phyloP scores from a whole-genome alignment of 1,140 invertebrate genomes.

The Drosophila parvula region DNA sequence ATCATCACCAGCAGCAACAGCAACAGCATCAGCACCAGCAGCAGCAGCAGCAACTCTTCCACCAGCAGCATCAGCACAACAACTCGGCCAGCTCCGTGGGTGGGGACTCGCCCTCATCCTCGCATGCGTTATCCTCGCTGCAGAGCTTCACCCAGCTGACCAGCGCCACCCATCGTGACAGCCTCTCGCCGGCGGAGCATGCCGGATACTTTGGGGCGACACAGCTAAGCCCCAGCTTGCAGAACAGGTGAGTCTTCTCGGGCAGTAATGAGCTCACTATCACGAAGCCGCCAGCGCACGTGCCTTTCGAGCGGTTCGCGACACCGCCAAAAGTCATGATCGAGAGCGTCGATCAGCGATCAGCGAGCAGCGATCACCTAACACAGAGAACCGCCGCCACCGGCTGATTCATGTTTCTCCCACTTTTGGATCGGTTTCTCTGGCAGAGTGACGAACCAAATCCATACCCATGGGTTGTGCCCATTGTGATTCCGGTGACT shows the following conservation, averaged over 20 bases:
- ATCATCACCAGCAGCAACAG: constrained; percentile 47
- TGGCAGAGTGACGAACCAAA: constrained; percentile 22
- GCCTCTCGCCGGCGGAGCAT: constrained; percentile 71
- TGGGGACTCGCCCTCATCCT: constrained; percentile 75
- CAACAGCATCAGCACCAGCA: constrained; percentile 39
- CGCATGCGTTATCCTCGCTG: constrained; percentile 62
- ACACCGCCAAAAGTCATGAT: constrained; percentile 76
- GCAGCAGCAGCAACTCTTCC: constrained; percentile 53
- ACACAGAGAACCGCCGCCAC: constrained; percentile 36
- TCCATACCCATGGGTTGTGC: constrained; percentile 18
- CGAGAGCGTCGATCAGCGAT: constrained; percentile 50
- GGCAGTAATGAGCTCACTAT: constrained; percentile 63
- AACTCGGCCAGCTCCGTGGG: constrained; percentile 76
- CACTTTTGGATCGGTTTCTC: constrained; percentile 50
- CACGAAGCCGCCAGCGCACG: constrained; percentile 58
- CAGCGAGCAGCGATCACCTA: constrained; percentile 40
- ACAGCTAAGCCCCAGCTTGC: constrained; percentile 68
- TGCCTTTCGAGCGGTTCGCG: constrained; percentile 68
- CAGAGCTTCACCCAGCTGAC: constrained; percentile 81
- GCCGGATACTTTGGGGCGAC: constrained; percentile 57
- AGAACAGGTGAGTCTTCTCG: constrained; percentile 73
- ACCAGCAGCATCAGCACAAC: constrained; percentile 63
- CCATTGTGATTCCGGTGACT: constrained; percentile 37
- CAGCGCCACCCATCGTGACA: constrained; percentile 66
- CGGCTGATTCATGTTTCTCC: constrained; percentile 70